Evolutionary conservation across 1,140 invertebrate species (phyloP), one percentile per base, ranked within the genome.

Genomic region (Heliothis virescens): DNA sequence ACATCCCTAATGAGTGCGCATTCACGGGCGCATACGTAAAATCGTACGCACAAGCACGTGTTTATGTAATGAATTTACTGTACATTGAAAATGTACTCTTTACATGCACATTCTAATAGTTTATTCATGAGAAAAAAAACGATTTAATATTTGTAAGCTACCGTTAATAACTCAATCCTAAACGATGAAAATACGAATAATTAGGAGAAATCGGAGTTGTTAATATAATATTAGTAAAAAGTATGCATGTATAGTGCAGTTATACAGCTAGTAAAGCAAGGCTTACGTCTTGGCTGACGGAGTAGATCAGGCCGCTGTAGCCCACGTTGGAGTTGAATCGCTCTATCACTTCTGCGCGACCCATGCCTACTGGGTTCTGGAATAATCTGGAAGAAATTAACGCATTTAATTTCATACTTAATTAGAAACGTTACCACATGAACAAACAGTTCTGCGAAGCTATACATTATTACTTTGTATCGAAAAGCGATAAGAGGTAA

Each of bases 301-400:
- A 98, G 95, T 99, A 99, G 79, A 99, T 96, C 48, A 99, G 96
- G 41, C 99, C 99, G 95, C 98, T 99, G 93, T 99, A 99, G 4
- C 99, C 98, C 86, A 99, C 96, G 92, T 99, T 99, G 60, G 98
- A 98, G 95, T 99, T 99, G 92, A 99, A 99, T 83, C 99, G 95
- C 76, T 98, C 96, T 3, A 99, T 96, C 79, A 97, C 97, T 92
- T 98, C 97, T 21, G 95, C 93, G n/a, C 95, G 84, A 1, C 82
- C 85, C 90, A 94, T 93, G 13, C 92, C 91, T 11, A 91, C 90
- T 10, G 94, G 89, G 73, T 92, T 94, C 84, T 96, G 94, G 77
- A 95, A 94, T 79, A 95, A 89, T 82, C 94, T 95, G 86, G 0
- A 75, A 62, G 77, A 16, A 82, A 67, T 3, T 55, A 71, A 59